Percentiles rank a stretch among this genome's conserved stretches.
phyloP scores from a whole-genome alignment of 2,888 invertebrate genomes.

The Atrina japonica region DNA sequence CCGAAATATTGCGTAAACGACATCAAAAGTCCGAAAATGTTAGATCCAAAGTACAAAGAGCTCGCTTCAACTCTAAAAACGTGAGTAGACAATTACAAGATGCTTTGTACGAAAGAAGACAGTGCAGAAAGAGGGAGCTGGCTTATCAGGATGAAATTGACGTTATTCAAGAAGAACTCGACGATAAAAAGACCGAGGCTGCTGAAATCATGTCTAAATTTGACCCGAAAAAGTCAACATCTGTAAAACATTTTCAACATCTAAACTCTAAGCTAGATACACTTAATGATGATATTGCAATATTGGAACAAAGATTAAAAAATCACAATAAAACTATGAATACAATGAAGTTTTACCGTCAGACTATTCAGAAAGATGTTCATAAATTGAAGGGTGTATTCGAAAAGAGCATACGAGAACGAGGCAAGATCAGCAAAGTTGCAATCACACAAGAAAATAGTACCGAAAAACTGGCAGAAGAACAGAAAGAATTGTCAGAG shows the following conservation, averaged over 20 bases:
- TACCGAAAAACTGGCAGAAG: slow-evolving; percentile 20
- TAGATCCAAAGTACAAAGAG: slow-evolving; percentile 53
- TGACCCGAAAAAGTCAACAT: slow-evolving; percentile 29
- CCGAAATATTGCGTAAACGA: slow-evolving; percentile 55
- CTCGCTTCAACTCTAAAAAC: slow-evolving; percentile 51
- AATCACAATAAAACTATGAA: slow-evolving; percentile 49
- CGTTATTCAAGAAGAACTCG: slow-evolving; percentile 53
- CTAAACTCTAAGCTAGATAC: slow-evolving; percentile 50
- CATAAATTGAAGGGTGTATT: slow-evolving; percentile 53
- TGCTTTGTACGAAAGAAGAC: slow-evolving; percentile 50
- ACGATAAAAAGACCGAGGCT: slow-evolving; percentile 53
- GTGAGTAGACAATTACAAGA: slow-evolving; percentile 48
- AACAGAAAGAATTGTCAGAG: slow-evolving; percentile 47
- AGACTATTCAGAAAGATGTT: slow-evolving; percentile 64
- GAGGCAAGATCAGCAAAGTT: slow-evolving; percentile 8
- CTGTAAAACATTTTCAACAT: slow-evolving; percentile 47
- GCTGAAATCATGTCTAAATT: slow-evolving; percentile 48
- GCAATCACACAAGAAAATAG: slow-evolving; percentile 13
- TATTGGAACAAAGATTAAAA: slow-evolving; percentile 33
- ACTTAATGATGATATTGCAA: slow-evolving; percentile 58
- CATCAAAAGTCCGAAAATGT: slow-evolving; percentile 52
- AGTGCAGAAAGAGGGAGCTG: slow-evolving; percentile 59
- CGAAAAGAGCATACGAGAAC: slow-evolving; percentile 27
- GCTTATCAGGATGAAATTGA: slow-evolving; percentile 56
- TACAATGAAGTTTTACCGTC: slow-evolving; percentile 55